Evolutionary conservation across 2,113 vertebrate genomes (phyloP), one percentile per base, ranked within the genome.

Genomic region (Rostratula benghalensis): DNA sequence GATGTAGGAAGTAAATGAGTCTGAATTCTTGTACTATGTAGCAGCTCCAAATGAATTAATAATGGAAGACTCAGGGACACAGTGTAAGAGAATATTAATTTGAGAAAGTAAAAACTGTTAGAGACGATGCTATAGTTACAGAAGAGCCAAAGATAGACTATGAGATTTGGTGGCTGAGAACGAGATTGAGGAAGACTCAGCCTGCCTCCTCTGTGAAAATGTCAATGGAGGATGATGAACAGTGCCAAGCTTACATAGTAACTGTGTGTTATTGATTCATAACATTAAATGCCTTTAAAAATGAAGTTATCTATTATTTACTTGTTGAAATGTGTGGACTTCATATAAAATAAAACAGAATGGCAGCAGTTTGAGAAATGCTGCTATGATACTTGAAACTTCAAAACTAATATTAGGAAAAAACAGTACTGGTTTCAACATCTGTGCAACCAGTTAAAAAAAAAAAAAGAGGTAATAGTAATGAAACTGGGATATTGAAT

Each of bases 201-300:
- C 13, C 23, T 60, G 3, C 51, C 11, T 77, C 5, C n/a, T 79
- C 10, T 60, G 11, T 84, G 27, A 87, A 89, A 84, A 43, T 5
- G 1, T 0, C 6, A 13, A 20, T 10, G 17, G 30, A 78, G 23
- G 15, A 51, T 25, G 13, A 27, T 2, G 6, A 70, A 10, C 10
- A 33, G 3, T 61, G 37, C 6, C 24, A 57, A 74, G 1, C 10
- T 63, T 82, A 30, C 5, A 2, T 9, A 53, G 10, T 41, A 77
- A 19, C 14, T 70, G 3, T 3, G 30, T 37, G 9, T 53, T 56
- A 56, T 17, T 69, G 14, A 70, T 50, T 78, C 15, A 28, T 41
- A 81, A 65, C 24, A 35, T 15, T 12, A 80, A 77, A 57, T 69
- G 16, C 5, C 8, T 70, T 88, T 45, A 37, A 63, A 77, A 79